Conservation (phyloP, 23 tunicate species). For the Styela plicata region DNA sequence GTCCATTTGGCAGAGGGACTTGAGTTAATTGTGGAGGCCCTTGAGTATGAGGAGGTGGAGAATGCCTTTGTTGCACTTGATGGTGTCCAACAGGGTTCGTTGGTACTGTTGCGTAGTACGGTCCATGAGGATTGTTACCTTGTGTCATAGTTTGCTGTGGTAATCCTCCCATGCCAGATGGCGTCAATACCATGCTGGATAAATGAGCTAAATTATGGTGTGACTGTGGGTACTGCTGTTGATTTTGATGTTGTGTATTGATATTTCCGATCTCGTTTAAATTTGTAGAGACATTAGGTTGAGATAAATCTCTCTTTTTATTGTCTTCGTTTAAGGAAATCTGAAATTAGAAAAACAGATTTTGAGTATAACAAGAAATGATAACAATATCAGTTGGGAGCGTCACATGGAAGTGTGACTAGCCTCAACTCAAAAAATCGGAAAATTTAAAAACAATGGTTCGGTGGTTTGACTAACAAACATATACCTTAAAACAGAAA, state of each 20-base stretch:
- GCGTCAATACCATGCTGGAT: conserved; percentile 17
- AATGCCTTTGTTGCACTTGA: conserved; percentile 11
- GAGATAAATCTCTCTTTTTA: neutral
- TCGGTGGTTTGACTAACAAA: too few relatives aligned
- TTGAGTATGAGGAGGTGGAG: neutral
- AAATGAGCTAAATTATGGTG: neutral
- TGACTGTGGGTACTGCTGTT: neutral
- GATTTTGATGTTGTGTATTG: neutral
- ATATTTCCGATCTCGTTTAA: neutral
- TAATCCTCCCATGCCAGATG: conserved; percentile 18
- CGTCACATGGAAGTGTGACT: too few relatives aligned
- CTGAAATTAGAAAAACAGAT: neutral
- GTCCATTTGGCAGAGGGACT: neutral
- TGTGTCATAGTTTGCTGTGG: conserved; percentile 22
- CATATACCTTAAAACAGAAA: too few relatives aligned
- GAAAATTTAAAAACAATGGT: too few relatives aligned
- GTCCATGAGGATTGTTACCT: conserved; percentile 15
- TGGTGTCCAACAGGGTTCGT: conserved; percentile 23
- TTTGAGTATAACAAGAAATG: too few relatives aligned
- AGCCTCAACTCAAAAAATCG: too few relatives aligned
- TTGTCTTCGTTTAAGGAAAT: neutral
- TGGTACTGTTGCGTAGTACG: conserved; percentile 25
- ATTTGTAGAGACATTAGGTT: neutral
- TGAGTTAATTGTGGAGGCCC: neutral
- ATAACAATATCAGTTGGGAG: too few relatives aligned